Evolutionary conservation across 2,113 vertebrate species (phyloP), one percentile per base, ranked within the genome.

Genomic region (Anhinga anhinga): DNA sequence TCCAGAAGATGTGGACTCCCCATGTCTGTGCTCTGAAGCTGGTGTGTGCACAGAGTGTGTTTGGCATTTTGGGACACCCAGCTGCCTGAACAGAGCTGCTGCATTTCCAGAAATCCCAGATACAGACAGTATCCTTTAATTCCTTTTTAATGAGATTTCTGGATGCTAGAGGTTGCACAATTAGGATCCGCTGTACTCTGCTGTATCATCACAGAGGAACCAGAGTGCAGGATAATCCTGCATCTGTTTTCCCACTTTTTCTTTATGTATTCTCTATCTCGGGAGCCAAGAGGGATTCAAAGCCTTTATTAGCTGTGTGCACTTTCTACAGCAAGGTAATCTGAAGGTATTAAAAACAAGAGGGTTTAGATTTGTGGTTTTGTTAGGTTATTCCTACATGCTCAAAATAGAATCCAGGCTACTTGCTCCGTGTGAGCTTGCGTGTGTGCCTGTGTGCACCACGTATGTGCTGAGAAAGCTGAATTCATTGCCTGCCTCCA

Each of bases 91-190:
- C 18, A 34, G 26, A 88, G 44, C 58, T 83, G 38, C 76, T 90
- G 49, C 23, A 19, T 77, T 90, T 88, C 62, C 76, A 80, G 62
- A 90, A 88, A 62, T 45, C 29, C 50, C 53, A 90, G 72, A 26
- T 29, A 25, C 17, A 58, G 25, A 9, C 26, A 73, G 7, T 26
- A 58, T 66, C 27, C 55, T 62, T 83, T 88, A 86, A 86, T 88
- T 91, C 50, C n/a, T 74, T 91, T 92, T 42, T 91, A 88, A 84
- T 96, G 47, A 92, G 44, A 78, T 92, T 97, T 92, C 55, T 74
- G 36, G 42, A 42, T 90, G 15, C 63, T 90, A 86, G 53, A 90
- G 50, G 40, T 53, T 77, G 45, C 13, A 42, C 67, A 77, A 23
- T 86, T 83, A 88, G 29, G 25, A 67, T 90, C 42, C 0, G 5